Evolutionary conservation across 2,113 vertebrate species (phyloP), one percentile per base, ranked within the genome.

Genomic region (Etheostoma spectabile): DNA sequence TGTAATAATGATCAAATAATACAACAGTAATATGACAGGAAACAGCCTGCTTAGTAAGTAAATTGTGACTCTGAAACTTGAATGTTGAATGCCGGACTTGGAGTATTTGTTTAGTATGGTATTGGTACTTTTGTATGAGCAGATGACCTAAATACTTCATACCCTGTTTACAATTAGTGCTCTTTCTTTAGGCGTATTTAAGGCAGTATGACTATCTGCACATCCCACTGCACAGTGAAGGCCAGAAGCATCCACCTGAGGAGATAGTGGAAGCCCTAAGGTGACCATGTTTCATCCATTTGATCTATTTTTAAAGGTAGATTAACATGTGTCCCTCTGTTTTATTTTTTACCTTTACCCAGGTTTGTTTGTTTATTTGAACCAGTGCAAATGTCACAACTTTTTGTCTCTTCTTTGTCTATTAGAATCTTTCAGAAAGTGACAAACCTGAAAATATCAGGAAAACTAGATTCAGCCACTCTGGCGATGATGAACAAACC

Each of bases 151-250:
- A 42, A 42, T 42, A 42, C 38, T 42, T 42, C 6, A n/a, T 3
- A 18, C 42, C 24, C 33, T 8, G 52, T 12, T 76, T 69, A 3
- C 12, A 68, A 11, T 73, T 1, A 52, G 16, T 83, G 0, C 11
- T 62, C 15, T 77, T 30, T 49, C 46, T 86, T 60, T 27, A 95
- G 95, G 79, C 10, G 3, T 97, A 96, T 78, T 90, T 96, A 60
- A 87, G 86, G 74, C 90, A 90, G 38, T 97, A 95, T 65, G 96
- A 95, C 22, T 97, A 97, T 61, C 88, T 97, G 55, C 92, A 96
- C 82, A 91, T 93, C 51, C 91, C 96, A 24, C 91, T 96, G 83
- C 92, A 95, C 83, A 81, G 65, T 64, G 62, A 79, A 77, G 69
- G 72, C 6, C 79, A 80, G 57, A 75, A 85, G 42, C 89, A 92